Evolutionary conservation across 1,140 invertebrate species (phyloP).

Genomic region (Idris sp.): DNA sequence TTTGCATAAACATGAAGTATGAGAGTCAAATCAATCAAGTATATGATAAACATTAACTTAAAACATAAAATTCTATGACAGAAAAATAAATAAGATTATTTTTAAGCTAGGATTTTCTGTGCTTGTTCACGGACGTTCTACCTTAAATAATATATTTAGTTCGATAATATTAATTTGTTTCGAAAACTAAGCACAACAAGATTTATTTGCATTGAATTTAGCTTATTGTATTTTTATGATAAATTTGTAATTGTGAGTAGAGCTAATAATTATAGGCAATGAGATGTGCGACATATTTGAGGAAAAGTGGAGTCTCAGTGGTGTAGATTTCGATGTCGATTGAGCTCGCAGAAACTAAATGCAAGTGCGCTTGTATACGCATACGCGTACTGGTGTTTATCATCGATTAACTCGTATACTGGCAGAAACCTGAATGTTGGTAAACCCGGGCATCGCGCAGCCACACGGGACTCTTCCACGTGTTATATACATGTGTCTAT

Average conservation of each 20-base stretch:
- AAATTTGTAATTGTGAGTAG: conserved; percentile 8
- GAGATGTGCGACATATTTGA: conserved; percentile 36
- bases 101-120: too few relatives aligned
- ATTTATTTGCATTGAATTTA: too few relatives aligned
- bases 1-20: too few relatives aligned
- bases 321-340: conserved; percentile 57
- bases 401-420: conserved; percentile 73
- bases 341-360: conserved; percentile 47
- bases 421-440: conserved; percentile 48
- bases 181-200: too few relatives aligned
- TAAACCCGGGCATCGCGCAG: conserved; percentile 55
- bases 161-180: too few relatives aligned
- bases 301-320: not conserved
- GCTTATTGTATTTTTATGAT: conserved; percentile 39
- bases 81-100: too few relatives aligned
- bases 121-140: too few relatives aligned
- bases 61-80: too few relatives aligned
- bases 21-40: too few relatives aligned
- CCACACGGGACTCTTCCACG: conserved; percentile 64
- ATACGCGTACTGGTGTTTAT: conserved; percentile 71
- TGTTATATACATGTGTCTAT: conserved; percentile 61
- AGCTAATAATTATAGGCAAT: conserved; percentile 41
- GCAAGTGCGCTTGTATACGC: conserved; percentile 49
- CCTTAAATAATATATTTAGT: too few relatives aligned
- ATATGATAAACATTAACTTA: too few relatives aligned